Base-by-base conservation (phyloP, 2,888 invertebrate genomes). In the Stenolophus ochropezus region DNA sequence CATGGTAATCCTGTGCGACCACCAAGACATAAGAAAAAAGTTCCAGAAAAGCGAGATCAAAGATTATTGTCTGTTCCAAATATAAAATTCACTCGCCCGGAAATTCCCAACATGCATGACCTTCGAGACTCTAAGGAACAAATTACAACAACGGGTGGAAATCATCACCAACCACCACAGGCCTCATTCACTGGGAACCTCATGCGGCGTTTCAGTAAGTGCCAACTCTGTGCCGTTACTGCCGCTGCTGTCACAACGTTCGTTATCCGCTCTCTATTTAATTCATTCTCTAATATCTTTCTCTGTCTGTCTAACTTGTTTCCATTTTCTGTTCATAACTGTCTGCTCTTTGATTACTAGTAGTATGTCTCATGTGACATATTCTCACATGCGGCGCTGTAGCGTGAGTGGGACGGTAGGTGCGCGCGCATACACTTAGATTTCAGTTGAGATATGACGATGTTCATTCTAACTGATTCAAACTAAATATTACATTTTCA, bases 141-240 rank as follows among this genome's bases (percentile, higher is more conserved):
- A 81, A 83, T 76, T 77, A 83, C 83, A 83, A 82, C 77, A 81
- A 82, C 82, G 61, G 83, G 81, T 82, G 83, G 69, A 75, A 84
- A 76, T 20, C 71, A 89, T 71, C 56, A 81, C 87, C 69, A 88
- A 83, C 88, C 89, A 83, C 89, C 92, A 84, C 69, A 89, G 81
- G 89, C 91, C 82, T 90, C 93, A 83, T 93, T 94, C 91, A 93
- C 94, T 86, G 94, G 94, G 88, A 94, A 92, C 91, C 91, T 96
- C 86, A 94, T 94, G 91, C 92, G 96, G 89, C 94, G 95, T 92
- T 95, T 96, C 93, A 95, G 96, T 96, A 95, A 96, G 96, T 96
- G 93, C 91, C 89, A 89, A 88, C 87, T 89, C 86, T 86, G 85
- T 83, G 83, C 81, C 77, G 71, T 77, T 18, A 25, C 77, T 82